phyloP scores from a whole-genome alignment of 2,113 vertebrate species.

The Lamprotornis superbus region DNA sequence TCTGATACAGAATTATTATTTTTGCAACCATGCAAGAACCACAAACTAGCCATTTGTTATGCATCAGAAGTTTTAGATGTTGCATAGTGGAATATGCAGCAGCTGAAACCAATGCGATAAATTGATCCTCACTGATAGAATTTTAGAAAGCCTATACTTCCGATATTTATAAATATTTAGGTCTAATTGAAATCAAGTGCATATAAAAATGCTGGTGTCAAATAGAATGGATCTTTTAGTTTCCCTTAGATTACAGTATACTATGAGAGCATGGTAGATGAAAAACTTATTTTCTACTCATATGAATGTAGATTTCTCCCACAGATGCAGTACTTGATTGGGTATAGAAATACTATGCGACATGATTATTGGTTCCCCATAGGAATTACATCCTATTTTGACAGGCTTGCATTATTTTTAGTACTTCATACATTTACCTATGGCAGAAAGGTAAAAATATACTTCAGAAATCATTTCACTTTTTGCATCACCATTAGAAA shows the following conservation, averaged over 20 bases:
- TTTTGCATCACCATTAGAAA: not conserved
- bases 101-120: constrained; percentile 29
- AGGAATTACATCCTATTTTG: constrained; percentile 49
- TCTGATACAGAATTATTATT: not conserved
- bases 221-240: not conserved
- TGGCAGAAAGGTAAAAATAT: constrained; percentile 43
- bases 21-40: not conserved
- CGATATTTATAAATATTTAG: not conserved
- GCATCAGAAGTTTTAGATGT: not conserved
- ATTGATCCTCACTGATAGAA: constrained; percentile 36
- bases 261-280: constrained; percentile 6
- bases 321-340: constrained; percentile 18
- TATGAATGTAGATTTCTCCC: constrained; percentile 10
- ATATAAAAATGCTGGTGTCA: constrained; percentile 6
- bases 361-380: constrained; percentile 40
- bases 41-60: not conserved
- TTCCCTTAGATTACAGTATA: constrained; percentile 10
- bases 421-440: constrained; percentile 17
- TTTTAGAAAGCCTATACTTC: constrained; percentile 3
- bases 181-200: constrained; percentile 51
- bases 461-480: constrained; percentile 32
- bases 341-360: not conserved
- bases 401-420: constrained; percentile 28
- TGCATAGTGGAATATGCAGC: not conserved
- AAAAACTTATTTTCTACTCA: constrained; percentile 22